phyloP scores from a whole-genome alignment of 2,113 vertebrate species.

The Ellobius talpinus region DNA sequence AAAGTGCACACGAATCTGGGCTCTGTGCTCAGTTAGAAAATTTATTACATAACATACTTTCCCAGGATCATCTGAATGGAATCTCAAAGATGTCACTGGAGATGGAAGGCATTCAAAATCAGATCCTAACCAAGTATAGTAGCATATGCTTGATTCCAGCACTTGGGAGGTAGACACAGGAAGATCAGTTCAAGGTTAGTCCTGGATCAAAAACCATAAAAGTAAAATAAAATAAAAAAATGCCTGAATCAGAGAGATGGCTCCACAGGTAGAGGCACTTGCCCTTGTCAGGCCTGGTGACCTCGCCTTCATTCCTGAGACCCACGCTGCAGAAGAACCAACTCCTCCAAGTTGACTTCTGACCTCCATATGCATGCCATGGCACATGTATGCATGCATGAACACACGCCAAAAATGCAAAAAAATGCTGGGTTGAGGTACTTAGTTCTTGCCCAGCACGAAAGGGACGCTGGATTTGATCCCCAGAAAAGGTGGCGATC shows the following conservation, averaged over 20 bases:
- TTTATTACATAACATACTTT: background rate
- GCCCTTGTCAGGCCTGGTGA: background rate
- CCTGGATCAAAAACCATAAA: background rate
- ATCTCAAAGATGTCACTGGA: background rate
- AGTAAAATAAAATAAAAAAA: background rate
- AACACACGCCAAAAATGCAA: background rate
- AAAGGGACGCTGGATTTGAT: background rate
- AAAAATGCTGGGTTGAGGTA: background rate
- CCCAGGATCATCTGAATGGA: background rate
- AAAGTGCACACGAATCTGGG: background rate
- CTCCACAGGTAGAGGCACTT: background rate
- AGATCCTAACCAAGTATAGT: background rate
- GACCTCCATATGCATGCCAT: background rate
- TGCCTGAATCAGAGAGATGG: background rate
- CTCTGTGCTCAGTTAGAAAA: background rate
- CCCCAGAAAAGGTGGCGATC: background rate
- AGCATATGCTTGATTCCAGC: background rate
- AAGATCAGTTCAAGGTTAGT: background rate
- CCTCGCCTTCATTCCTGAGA: background rate
- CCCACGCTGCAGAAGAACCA: background rate
- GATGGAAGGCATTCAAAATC: background rate
- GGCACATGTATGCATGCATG: background rate
- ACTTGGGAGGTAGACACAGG: background rate
- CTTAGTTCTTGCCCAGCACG: background rate
- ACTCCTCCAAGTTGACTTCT: background rate